These are phyloP conservation scores for Neopelma chrysocephalum DNA, from an alignment of 2,797 vertebrate species.

Conservation along the genomic window DNA sequence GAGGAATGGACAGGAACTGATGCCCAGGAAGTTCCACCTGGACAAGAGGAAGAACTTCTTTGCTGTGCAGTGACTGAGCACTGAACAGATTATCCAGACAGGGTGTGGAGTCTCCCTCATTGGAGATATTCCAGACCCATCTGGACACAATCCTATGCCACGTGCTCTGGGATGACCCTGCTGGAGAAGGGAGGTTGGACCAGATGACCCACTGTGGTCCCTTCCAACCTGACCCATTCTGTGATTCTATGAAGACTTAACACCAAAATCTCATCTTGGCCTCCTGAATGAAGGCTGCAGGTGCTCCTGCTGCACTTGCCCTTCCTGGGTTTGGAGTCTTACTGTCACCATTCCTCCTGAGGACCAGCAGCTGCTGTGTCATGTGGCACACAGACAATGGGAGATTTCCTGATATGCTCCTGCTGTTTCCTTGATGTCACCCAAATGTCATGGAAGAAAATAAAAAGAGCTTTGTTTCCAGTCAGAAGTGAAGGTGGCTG, in stretches of 20 bases:
- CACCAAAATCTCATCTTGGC: background rate
- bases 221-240: background rate
- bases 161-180: background rate
- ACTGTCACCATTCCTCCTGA: background rate
- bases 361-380: background rate
- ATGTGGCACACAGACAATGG: background rate
- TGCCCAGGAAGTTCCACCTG: background rate
- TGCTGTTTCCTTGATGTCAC: background rate
- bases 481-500: background rate
- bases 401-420: background rate
- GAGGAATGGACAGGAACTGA: background rate
- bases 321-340: background rate
- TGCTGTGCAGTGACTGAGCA: background rate
- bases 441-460: background rate
- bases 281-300: background rate
- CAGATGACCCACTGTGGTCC: background rate
- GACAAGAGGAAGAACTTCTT: background rate
- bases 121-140: accelerated
- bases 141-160: background rate
- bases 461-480: background rate
- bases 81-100: background rate
- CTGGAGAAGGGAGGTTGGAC: background rate
- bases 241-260: background rate
- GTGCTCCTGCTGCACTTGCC: background rate
- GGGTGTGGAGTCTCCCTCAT: background rate